Evolutionary conservation across 2,888 invertebrate genomes (phyloP).

Genomic region (Cephus pulcher): DNA sequence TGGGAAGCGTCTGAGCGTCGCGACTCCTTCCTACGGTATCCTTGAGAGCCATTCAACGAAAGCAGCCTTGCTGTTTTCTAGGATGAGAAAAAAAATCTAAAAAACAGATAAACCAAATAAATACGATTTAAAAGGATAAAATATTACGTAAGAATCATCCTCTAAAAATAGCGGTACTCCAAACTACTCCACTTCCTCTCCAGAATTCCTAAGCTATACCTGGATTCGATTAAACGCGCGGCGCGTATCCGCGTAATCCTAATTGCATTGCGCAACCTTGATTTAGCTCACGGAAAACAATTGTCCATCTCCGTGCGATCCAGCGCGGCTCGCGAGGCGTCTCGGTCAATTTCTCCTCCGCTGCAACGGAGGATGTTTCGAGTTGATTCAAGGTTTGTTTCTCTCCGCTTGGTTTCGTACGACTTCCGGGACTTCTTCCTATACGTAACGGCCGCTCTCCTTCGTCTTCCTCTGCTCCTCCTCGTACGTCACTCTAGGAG

Average conservation of each 20-base stretch:
- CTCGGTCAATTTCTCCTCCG: not conserved
- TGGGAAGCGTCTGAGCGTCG: conserved; percentile 1
- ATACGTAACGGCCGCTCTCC: not conserved
- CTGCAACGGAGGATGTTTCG: conserved; percentile 11
- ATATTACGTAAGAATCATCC: not conserved
- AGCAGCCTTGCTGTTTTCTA: not conserved
- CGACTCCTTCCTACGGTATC: not conserved
- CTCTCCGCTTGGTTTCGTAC: conserved; percentile 28
- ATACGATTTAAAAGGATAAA: not conserved
- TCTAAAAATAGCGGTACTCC: not conserved
- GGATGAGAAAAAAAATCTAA: not conserved
- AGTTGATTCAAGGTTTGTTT: conserved; percentile 24
- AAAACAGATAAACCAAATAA: not conserved
- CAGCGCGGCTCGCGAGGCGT: not conserved
- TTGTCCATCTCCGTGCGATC: conserved; percentile 16
- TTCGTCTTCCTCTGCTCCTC: not conserved
- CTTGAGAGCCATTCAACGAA: not conserved
- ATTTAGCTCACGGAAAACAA: conserved; percentile 33
- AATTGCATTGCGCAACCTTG: conserved; percentile 46
- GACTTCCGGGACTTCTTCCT: conserved; percentile 22
- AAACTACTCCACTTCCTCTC: not conserved
- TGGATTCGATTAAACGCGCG: not conserved
- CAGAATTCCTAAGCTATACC: not conserved
- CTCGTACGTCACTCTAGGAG: not conserved
- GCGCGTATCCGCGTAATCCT: conserved; percentile 10